phyloP scores from a whole-genome alignment of 1,140 invertebrate species.

The Drosophila pectinifera region DNA sequence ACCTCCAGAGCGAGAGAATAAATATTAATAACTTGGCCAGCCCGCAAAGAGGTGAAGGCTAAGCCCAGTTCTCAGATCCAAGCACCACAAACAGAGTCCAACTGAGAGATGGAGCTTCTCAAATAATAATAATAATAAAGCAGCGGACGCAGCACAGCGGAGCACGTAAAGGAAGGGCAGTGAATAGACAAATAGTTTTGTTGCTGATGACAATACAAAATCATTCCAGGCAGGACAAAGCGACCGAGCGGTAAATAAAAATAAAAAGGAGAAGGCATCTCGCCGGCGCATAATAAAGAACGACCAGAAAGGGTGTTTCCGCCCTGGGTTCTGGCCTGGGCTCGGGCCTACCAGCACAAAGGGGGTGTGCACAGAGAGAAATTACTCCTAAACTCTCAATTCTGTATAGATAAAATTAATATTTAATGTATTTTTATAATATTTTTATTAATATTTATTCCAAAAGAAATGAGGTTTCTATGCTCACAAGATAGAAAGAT shows the following conservation, averaged over 20 bases:
- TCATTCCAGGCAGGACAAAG: slow-evolving; percentile 64
- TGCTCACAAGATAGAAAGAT: no score
- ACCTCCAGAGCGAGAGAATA: slow-evolving; percentile 66
- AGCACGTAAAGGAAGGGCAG: slow-evolving; percentile 54
- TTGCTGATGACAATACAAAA: slow-evolving; percentile 81
- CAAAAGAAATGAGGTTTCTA: no score
- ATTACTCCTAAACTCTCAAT: background rate
- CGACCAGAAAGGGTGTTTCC: slow-evolving; percentile 17
- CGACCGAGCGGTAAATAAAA: slow-evolving; percentile 62
- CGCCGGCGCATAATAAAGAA: slow-evolving; percentile 52
- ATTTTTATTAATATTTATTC: no score
- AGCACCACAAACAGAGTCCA: slow-evolving; percentile 29
- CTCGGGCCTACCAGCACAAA: background rate
- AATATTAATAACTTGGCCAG: slow-evolving; percentile 79
- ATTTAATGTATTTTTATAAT: no score
- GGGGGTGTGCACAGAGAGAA: slow-evolving; percentile 11
- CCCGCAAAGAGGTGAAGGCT: slow-evolving; percentile 73
- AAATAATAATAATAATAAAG: slow-evolving; percentile 69
- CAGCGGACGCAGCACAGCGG: slow-evolving; percentile 36
- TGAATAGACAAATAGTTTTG: slow-evolving; percentile 80
- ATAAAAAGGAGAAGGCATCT: slow-evolving; percentile 44
- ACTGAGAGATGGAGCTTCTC: slow-evolving; percentile 54
- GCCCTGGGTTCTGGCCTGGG: background rate
- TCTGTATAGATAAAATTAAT: background rate
- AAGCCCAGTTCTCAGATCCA: slow-evolving; percentile 44